phyloP scores from a whole-genome alignment of 37 sponge, comb jelly and placozoan species.

The Haliclona indistincta region DNA sequence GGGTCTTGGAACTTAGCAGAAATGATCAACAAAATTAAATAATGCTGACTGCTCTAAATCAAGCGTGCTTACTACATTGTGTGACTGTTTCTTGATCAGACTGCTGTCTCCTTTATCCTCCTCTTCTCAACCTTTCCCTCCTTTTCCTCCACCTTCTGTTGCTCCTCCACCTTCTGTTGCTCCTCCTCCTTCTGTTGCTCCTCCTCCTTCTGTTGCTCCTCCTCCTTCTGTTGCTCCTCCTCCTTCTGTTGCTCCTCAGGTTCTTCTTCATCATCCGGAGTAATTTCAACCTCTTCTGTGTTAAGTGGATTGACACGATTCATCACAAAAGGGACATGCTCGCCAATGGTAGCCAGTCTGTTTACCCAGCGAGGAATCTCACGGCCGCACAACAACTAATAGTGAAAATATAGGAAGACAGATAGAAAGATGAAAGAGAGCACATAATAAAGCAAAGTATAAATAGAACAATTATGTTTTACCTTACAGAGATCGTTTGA shows the following conservation, averaged over 20 bases:
- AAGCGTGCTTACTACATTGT: no score
- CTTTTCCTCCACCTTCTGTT: neutral
- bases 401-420: neutral
- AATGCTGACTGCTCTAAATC: no score
- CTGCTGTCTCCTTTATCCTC: neutral
- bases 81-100: no score
- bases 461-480: neutral
- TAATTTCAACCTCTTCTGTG: neutral
- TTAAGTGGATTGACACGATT: no score
- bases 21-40: no score
- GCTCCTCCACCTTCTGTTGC: no score
- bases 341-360: slow-evolving; percentile 47
- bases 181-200: no score
- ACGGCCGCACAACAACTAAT: slow-evolving; percentile 32
- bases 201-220: no score
- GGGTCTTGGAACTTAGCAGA: no score
- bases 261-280: neutral
- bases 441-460: neutral
- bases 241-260: neutral
- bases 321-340: slow-evolving; percentile 41
- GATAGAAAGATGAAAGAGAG: neutral
- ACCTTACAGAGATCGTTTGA: slow-evolving; percentile 41
- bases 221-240: no score
- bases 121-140: neutral
- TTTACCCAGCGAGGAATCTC: slow-evolving; percentile 50